phyloP scores from a whole-genome alignment of 2,888 invertebrate species.

The Erebia palarica region DNA sequence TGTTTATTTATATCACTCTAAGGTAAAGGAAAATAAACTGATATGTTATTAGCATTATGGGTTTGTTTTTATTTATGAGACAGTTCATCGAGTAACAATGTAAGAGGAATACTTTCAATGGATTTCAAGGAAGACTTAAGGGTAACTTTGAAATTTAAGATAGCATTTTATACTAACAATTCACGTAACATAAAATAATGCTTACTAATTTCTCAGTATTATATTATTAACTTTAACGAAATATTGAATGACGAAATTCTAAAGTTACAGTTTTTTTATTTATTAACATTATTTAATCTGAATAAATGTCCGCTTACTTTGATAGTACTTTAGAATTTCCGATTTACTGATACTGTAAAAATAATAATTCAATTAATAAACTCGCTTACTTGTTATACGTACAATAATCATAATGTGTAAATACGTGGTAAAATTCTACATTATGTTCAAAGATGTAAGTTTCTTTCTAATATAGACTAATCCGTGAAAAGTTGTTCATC shows the following conservation, averaged over 20 bases:
- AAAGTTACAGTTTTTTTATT: neutral
- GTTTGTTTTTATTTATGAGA: constrained; percentile 72
- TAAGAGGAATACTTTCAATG: constrained; percentile 44
- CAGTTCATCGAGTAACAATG: constrained; percentile 39
- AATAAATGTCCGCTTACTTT: neutral
- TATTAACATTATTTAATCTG: neutral
- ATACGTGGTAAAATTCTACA: neutral
- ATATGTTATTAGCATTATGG: constrained; percentile 73
- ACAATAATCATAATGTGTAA: neutral
- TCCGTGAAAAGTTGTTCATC: too few relatives aligned
- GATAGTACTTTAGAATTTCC: neutral
- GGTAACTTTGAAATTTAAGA: constrained; percentile 46
- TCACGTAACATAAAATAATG: constrained; percentile 34
- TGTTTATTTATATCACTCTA: constrained; percentile 44
- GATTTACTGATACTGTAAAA: neutral
- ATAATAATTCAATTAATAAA: neutral
- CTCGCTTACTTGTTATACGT: neutral
- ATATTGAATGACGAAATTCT: neutral
- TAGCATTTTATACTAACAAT: constrained; percentile 36
- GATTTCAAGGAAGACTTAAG: constrained; percentile 40
- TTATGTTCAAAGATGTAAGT: neutral
- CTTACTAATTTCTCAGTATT: constrained; percentile 33
- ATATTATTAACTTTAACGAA: constrained; percentile 9
- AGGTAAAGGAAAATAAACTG: constrained; percentile 69
- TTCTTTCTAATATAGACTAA: too few relatives aligned